Evolutionary conservation across 2,113 vertebrate genomes (phyloP), one percentile per base, ranked within the genome.

Genomic region (Plecturocebus donacophilus): DNA sequence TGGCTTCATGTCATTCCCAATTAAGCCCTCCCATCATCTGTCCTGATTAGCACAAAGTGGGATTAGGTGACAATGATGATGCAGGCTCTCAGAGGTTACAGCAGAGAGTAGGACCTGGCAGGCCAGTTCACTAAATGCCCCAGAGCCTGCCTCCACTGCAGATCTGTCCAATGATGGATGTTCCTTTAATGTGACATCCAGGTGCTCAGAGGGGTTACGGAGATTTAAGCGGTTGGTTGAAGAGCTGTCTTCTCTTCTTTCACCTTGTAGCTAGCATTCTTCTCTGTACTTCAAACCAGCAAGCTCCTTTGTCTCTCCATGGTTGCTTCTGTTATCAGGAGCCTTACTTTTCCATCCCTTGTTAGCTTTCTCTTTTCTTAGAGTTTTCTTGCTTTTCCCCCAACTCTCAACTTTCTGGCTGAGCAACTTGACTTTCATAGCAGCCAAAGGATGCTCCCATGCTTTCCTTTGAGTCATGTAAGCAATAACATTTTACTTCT

Each of bases 31-130:
- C 13, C n/a, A 75, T 87, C 80, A 76, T 95, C 68, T 83, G 47
- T 87, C 64, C 64, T 94, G 20, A 89, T 95, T 49, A 91, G 35
- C 12, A 35, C 56, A 58, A 71, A 95, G 73, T 68, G 35, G 83
- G 64, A 93, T 84, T 71, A 91, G 68, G 20, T 84, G n/a, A 52
- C 91, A 95, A 91, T 14, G 77, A 45, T 87, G 88, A 95, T 42
- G 68, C 73, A 87, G 32, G 52, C 13, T 89, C 54, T 71, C 56
- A 30, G 76, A 91, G 42, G 70, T 75, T 81, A 83, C 70, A 38
- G 84, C 56, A 83, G 38, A 82, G 84, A 93, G 38, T 23, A 38
- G 12, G 80, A 52, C 76, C 83, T 86, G 76, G 25, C 27, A 32
- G 20, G 19, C 25, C 42, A 52, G 92, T 90, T 77, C 52, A 64